Conservation (phyloP, 2,888 invertebrate genomes). For the Chloroclystis v-ata region DNA sequence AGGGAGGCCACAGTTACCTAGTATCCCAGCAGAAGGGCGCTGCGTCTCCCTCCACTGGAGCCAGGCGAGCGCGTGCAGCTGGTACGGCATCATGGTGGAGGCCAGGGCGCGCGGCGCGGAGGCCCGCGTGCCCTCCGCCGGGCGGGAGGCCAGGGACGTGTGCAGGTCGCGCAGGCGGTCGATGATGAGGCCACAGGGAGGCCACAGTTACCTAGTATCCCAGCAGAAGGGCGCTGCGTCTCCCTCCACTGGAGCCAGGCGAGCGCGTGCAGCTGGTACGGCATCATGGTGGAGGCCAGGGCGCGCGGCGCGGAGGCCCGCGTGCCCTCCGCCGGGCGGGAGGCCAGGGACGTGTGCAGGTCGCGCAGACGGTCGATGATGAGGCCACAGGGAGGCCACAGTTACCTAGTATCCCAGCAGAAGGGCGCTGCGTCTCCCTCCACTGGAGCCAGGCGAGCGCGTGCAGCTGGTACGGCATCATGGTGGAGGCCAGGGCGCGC, state of each 20-base stretch:
- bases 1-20: no score
- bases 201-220: constrained; percentile 87
- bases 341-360: constrained; percentile 83
- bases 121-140: constrained; percentile 77
- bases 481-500: constrained; percentile 77
- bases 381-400: no score
- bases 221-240: constrained; percentile 89
- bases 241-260: constrained; percentile 89
- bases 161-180: constrained; percentile 85
- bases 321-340: constrained; percentile 80
- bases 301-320: constrained; percentile 81
- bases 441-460: constrained; percentile 93
- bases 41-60: constrained; percentile 93
- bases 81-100: no score
- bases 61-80: constrained; percentile 82
- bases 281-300: constrained; percentile 83
- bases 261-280: constrained; percentile 88
- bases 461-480: constrained; percentile 91
- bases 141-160: constrained; percentile 82
- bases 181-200: no score
- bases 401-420: constrained; percentile 90
- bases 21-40: constrained; percentile 89
- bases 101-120: constrained; percentile 82
- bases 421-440: constrained; percentile 91
- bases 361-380: constrained; percentile 80